Base-by-base conservation (phyloP, 2,113 vertebrate species). In the Muntiacus reevesi region DNA sequence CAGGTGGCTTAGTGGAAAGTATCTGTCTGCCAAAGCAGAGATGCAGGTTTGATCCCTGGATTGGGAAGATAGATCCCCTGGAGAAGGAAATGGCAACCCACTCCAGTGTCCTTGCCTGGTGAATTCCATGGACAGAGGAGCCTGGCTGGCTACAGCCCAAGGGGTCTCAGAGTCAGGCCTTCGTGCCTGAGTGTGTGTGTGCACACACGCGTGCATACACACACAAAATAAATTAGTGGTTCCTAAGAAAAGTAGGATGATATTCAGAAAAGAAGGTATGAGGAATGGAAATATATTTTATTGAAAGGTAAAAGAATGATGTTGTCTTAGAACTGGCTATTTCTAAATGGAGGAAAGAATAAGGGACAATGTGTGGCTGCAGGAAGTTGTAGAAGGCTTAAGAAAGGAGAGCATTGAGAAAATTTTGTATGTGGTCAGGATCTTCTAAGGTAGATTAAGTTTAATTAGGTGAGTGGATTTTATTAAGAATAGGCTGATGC, bases 141-240 rank as follows among this genome's bases (percentile, higher is more conserved):
- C 33, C 67, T 40, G n/a, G 19, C 33, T 6, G 67, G 19, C 67
- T 71, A 71, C 5, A 40, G 19, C 40, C 67, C n/a, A 71, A 71
- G 67, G 5, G 67, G 19, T 71, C n/a, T 71, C 17, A 71, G 67
- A 71, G n/a, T 71, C 67, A 71, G 17, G 67, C 33, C 64, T 67
- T 67, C 1, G 0, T 67, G 33, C 19, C 33, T 67, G 33, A 67
- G 15, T n/a, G 30, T 64, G 62, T n/a, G 30, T 17, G 28, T 30
- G 60, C 25, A 27, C 23, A 0, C 12, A 1, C 9, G 12, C 11
- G 59, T 30, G 60, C 23, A 57, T 9, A 2, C 5, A 3, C 23
- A 6, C 5, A 62, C 60, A 64, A 30, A 16, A 64, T 64, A 64
- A 71, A 36, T 36, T 71, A 71, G 19, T 36, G n/a, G n/a, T 36